phyloP scores from a whole-genome alignment of 2,888 invertebrate species.

The Callyntrura sp. region DNA sequence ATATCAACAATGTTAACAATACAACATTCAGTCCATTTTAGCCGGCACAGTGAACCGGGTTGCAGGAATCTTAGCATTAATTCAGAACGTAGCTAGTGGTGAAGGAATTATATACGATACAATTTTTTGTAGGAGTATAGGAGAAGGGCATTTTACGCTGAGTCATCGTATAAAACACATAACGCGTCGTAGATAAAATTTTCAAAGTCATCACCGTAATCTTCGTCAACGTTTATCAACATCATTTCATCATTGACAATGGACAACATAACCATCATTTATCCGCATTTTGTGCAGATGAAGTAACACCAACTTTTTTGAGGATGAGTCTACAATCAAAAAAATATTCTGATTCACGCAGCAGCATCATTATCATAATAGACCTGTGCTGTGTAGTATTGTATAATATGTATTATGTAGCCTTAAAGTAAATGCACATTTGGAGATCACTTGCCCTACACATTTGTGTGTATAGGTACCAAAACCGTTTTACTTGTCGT shows the following conservation, averaged over 20 bases:
- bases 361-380: neutral
- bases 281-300: conserved; percentile 22
- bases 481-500: neutral
- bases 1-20: too few species aligned
- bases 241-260: neutral
- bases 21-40: too few species aligned
- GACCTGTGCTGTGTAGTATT: too few species aligned
- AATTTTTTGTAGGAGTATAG: neutral
- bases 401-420: neutral
- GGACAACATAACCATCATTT: conserved; percentile 26
- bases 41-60: too few species aligned
- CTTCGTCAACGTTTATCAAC: neutral
- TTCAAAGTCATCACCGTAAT: conserved; percentile 31
- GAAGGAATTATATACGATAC: neutral
- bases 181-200: conserved; percentile 4
- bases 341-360: neutral
- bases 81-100: neutral
- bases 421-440: neutral
- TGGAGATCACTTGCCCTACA: neutral
- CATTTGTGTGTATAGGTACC: too few species aligned
- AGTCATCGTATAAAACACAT: conserved; percentile 25
- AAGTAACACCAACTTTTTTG: conserved; percentile 4
- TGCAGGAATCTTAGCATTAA: too few species aligned
- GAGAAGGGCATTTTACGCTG: conserved; percentile 23
- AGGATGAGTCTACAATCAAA: conserved; percentile 17